Percentiles rank a stretch among this genome's conserved stretches.
Conservation (phyloP, 2,797 vertebrate species). For the Hippocampus kuda region DNA sequence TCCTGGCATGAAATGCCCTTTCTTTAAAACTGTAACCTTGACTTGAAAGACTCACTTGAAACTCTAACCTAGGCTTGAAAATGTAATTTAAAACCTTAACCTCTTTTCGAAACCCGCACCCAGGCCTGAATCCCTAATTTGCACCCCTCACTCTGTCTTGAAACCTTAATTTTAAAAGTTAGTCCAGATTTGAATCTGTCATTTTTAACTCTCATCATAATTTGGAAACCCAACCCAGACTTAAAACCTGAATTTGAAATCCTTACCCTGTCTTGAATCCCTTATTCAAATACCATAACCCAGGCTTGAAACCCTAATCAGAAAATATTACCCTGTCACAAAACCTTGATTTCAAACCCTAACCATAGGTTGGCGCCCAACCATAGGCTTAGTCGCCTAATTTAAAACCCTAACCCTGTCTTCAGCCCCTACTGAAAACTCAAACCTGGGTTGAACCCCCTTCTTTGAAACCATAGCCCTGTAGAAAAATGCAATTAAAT, state of each 20-base stretch:
- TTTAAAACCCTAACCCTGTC: background rate
- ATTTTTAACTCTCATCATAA: background rate
- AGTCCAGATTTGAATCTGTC: too few relatives aligned
- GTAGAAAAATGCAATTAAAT: too few relatives aligned
- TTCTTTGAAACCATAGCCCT: background rate
- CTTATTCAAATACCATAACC: too few relatives aligned
- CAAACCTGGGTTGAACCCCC: too few relatives aligned
- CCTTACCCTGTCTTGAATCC: too few relatives aligned
- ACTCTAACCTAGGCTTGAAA: too few relatives aligned
- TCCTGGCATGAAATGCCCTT: too few relatives aligned
- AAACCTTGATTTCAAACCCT: too few relatives aligned
- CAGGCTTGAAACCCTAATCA: too few relatives aligned
- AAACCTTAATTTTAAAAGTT: background rate
- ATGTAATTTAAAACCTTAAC: too few relatives aligned
- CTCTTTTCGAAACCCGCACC: too few relatives aligned
- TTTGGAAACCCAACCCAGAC: background rate
- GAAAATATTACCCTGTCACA: too few relatives aligned
- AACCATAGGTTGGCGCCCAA: background rate
- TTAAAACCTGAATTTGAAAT: background rate
- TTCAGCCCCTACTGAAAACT: background rate
- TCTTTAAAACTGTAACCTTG: background rate
- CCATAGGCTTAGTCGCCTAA: background rate
- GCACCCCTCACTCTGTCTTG: background rate
- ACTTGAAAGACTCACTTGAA: background rate
- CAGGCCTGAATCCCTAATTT: background rate